Evolutionary conservation across 2,888 invertebrate species (phyloP), one percentile per base, ranked within the genome.

Genomic region (Luperina testacea): DNA sequence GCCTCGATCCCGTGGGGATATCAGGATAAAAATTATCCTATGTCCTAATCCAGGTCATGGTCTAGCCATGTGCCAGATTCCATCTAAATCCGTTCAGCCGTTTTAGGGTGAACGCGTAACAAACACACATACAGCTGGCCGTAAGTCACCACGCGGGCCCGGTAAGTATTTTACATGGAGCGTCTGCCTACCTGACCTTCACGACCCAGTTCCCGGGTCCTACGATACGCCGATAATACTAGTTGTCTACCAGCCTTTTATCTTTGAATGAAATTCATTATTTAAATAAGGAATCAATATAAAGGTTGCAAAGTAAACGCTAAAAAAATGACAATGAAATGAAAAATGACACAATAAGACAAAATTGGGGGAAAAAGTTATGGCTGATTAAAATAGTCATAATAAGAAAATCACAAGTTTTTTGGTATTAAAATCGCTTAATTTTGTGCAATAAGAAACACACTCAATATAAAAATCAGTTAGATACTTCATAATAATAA

Each of bases 401-500:
- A 32, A 32, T 32, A 32, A 32, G 32, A 32, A 32, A 32, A 32
- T 0, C 32, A 32, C 32, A 32, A 32, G 32, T 32, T 32, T 32
- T 32, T 32, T 27, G 48, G 4, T 17, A 42, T 24, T 42, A 17
- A 45, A 64, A n/a, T 17, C 7, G 5, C 1, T 24, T 17, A 17
- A 0, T 20, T 7, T 24, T 9, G 1, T 17, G 2, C 2, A 6
- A 20, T 2, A 27, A 38, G 4, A 61, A 61, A 68, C n/a, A 59
- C 17, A 24, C 51, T 68, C 78, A 68, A 38, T 73, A 76, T 65
- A 80, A 67, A 67, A 69, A 65, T 4, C 0, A 27, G 15, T 53
- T 48, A 32, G 32, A 1, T 32, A 67, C 32, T 45, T 45, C 5
- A 74, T 1, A 64, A 42, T 72, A 48, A 13, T 59, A 73, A 59